These are phyloP conservation scores for Cinara cedri DNA, from an alignment of 2,888 invertebrate genomes.

Conservation along the genomic window DNA sequence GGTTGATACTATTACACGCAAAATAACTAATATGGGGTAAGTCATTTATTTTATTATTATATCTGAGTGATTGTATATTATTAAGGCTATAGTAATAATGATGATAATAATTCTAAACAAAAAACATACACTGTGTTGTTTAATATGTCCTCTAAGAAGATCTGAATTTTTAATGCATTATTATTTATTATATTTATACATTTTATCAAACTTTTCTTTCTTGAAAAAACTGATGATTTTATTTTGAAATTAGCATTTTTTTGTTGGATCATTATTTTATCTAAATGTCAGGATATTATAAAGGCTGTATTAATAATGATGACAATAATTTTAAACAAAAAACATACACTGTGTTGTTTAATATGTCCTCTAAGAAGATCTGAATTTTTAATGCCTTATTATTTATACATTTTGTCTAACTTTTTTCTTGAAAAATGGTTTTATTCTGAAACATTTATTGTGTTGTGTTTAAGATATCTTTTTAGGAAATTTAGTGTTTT, in stretches of 20 bases:
- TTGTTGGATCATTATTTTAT: background rate
- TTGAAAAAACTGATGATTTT: no score
- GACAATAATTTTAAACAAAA: slow-evolving; percentile 33
- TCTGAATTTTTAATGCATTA: slow-evolving; percentile 13
- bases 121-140: slow-evolving; percentile 46
- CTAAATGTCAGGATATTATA: background rate
- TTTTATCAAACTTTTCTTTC: background rate
- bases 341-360: slow-evolving; percentile 47
- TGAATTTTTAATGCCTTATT: slow-evolving; percentile 26
- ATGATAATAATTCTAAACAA: slow-evolving; percentile 41
- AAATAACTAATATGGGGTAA: slow-evolving; percentile 70
- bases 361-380: slow-evolving; percentile 55
- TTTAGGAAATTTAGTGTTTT: no score
- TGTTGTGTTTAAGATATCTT: no score
- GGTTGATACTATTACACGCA: slow-evolving; percentile 72
- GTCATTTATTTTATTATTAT: slow-evolving; percentile 51
- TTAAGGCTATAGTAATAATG: slow-evolving; percentile 35
- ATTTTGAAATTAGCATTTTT: no score
- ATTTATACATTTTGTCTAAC: no score
- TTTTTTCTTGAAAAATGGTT: no score
- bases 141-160: slow-evolving; percentile 53
- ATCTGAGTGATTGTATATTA: background rate
- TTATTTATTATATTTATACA: no score
- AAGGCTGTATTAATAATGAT: slow-evolving; percentile 39
- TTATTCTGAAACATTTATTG: no score